Percentiles rank a stretch among this genome's conserved stretches.
These are phyloP conservation scores for Dascillus cervinus DNA, from an alignment of 2,888 invertebrate species.

Conservation along the genomic window DNA sequence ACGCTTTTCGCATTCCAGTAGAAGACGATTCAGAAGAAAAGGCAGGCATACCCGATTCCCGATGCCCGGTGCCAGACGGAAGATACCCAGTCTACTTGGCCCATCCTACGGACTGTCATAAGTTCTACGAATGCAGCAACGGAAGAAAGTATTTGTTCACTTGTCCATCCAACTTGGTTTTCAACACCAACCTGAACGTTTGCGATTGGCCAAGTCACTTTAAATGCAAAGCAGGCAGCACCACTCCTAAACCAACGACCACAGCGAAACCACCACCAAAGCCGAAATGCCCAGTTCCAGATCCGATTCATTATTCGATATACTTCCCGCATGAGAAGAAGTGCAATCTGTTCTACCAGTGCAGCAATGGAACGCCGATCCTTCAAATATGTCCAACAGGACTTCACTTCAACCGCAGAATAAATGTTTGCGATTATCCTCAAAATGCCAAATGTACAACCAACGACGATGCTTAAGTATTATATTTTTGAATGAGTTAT, in stretches of 20 bases:
- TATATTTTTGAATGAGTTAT: too few species aligned
- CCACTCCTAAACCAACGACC: neutral
- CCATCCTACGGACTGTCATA: conserved; percentile 10
- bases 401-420: conserved; percentile 3
- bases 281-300: neutral
- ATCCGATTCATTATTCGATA: neutral
- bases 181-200: neutral
- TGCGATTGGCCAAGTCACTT: neutral
- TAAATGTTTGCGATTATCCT: too few species aligned
- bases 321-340: neutral
- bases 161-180: neutral
- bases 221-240: neutral
- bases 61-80: too few species aligned
- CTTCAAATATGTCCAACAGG: conserved; percentile 4
- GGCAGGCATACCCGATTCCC: too few species aligned
- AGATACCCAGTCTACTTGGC: conserved; percentile 3
- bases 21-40: too few species aligned
- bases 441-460: too few species aligned
- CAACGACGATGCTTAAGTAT: too few species aligned
- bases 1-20: too few species aligned
- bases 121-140: conserved; percentile 13
- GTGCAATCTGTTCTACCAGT: neutral
- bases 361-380: neutral
- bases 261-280: too few species aligned
- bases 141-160: conserved; percentile 2